These are phyloP conservation scores for Collichthys lucidus DNA, from an alignment of 2,113 vertebrate species.

Conservation along the genomic window DNA sequence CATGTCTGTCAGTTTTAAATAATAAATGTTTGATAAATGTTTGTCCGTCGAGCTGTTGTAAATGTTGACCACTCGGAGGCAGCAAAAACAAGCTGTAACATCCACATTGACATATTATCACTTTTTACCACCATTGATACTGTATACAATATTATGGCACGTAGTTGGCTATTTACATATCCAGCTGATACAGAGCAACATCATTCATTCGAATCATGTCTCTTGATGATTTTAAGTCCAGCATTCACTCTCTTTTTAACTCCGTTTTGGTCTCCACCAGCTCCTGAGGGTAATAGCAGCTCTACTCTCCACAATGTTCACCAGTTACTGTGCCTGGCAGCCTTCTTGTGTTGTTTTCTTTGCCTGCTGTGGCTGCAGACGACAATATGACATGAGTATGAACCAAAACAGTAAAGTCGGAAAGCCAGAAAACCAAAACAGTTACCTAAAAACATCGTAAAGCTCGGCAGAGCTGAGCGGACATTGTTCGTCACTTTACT, in stretches of 20 bases:
- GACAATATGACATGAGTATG: neutral
- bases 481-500: neutral
- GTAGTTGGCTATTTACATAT: neutral
- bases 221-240: neutral
- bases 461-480: neutral
- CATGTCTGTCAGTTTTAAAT: neutral
- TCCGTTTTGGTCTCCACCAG: neutral
- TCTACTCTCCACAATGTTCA: neutral
- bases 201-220: neutral
- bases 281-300: neutral
- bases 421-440: constrained; percentile 1
- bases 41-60: neutral
- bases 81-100: neutral
- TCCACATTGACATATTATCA: neutral
- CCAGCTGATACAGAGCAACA: neutral
- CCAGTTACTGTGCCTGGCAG: neutral
- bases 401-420: constrained; percentile 1
- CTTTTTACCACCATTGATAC: neutral
- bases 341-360: no score
- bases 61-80: neutral
- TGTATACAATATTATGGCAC: neutral
- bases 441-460: neutral
- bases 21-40: neutral
- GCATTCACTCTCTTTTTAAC: neutral
- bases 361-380: neutral